Conservation (phyloP, 2,888 invertebrate species). For the Tillus elongatus region DNA sequence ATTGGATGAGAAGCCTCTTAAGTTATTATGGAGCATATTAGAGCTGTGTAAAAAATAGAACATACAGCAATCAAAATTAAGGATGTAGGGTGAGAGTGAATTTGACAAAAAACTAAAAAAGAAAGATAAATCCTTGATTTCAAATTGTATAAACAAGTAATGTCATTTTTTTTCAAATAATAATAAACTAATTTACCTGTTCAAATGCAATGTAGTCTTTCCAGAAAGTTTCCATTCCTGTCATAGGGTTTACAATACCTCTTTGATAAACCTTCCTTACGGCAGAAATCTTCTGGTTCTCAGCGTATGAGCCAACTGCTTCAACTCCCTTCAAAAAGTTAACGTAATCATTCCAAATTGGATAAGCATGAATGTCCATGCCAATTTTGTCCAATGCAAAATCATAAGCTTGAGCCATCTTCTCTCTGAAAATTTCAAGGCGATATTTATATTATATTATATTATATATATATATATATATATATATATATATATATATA, state of each 20-base stretch:
- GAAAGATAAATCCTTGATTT: too few species aligned
- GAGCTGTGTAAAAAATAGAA: too few species aligned
- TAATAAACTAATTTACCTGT: slow-evolving; percentile 44
- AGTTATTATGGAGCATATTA: too few species aligned
- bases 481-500: too few species aligned
- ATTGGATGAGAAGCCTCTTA: too few species aligned
- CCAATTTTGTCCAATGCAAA: slow-evolving; percentile 99
- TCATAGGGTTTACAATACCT: slow-evolving; percentile 92
- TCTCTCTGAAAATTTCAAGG: slow-evolving; percentile 61
- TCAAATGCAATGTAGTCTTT: slow-evolving; percentile 98
- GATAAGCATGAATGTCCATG: slow-evolving; percentile 93
- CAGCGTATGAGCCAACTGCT: slow-evolving; percentile 96
- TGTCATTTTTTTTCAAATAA: too few species aligned
- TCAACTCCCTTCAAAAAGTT: slow-evolving; percentile 92
- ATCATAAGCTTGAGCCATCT: slow-evolving; percentile 99
- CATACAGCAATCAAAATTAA: too few species aligned
- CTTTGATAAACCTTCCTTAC: slow-evolving; percentile 95
- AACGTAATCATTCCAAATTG: slow-evolving; percentile 97
- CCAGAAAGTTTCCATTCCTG: slow-evolving; percentile 93
- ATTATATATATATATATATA: too few species aligned
- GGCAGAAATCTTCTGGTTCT: slow-evolving; percentile 98
- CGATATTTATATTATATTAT: too few species aligned
- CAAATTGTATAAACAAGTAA: too few species aligned
- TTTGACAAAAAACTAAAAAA: too few species aligned
- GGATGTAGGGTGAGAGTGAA: too few species aligned